A percentile compares a stretch with the other conserved stretches of the same genome.
These are phyloP conservation scores for Polymixis lichenea DNA, from an alignment of 2,888 invertebrate genomes.

Conservation along the genomic window DNA sequence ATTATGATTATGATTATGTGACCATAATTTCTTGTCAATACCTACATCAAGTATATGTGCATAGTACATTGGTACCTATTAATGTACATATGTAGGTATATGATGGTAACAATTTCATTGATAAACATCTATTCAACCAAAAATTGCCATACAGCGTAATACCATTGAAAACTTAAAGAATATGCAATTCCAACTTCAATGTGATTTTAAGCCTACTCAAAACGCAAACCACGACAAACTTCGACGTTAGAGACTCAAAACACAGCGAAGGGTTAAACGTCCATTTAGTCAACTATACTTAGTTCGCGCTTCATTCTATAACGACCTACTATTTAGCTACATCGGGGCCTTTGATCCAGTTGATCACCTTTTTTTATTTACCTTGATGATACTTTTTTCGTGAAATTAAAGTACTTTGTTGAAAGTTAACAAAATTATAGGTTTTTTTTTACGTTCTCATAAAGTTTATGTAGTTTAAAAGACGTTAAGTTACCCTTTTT, in stretches of 20 bases:
- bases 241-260: constrained; percentile 55
- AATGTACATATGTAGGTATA: no score
- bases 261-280: constrained; percentile 76
- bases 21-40: no score
- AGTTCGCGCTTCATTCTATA: constrained; percentile 88
- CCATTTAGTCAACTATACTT: constrained; percentile 82
- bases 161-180: no score
- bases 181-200: no score
- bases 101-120: no score
- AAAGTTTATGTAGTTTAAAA: constrained; percentile 56
- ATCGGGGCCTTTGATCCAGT: constrained; percentile 72
- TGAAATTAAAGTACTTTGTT: constrained; percentile 53
- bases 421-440: constrained; percentile 64
- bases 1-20: no score
- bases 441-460: constrained; percentile 50
- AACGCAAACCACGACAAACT: constrained; percentile 60
- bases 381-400: constrained; percentile 63
- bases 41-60: no score
- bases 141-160: no score
- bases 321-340: constrained; percentile 78
- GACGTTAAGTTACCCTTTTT: constrained; percentile 61
- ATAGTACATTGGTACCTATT: no score
- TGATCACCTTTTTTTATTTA: constrained; percentile 59
- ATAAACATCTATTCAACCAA: no score
- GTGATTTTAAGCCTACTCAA: neutral